These are phyloP conservation scores for Paramormyrops hopkinsi DNA, from an alignment of 2,797 vertebrate genomes.

Conservation along the genomic window DNA sequence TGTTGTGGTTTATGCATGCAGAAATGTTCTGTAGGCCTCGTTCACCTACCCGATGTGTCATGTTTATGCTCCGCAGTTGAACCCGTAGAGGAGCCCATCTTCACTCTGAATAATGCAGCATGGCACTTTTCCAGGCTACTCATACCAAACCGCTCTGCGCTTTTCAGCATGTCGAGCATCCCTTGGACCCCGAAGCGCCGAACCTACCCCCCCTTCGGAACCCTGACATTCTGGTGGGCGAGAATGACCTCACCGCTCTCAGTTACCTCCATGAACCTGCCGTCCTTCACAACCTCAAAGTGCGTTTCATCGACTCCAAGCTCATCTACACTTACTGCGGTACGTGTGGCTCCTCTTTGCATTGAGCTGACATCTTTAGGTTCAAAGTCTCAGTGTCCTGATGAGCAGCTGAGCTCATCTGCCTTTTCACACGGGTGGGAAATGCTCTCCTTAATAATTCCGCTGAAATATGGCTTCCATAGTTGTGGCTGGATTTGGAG, in stretches of 20 bases:
- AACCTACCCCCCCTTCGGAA: constrained; percentile 81
- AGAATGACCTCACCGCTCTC: constrained; percentile 93
- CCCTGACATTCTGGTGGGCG: constrained; percentile 90
- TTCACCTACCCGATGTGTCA: neutral
- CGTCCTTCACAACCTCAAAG: constrained; percentile 89
- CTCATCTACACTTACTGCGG: constrained; percentile 97
- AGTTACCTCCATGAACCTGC: constrained; percentile 96
- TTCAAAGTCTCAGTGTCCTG: neutral
- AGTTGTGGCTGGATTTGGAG: neutral
- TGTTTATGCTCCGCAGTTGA: neutral
- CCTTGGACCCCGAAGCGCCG: constrained; percentile 65
- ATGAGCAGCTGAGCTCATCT: neutral
- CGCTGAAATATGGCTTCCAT: neutral
- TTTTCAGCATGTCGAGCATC: constrained; percentile 73
- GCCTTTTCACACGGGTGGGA: neutral
- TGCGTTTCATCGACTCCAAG: constrained; percentile 90
- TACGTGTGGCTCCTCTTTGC: constrained; percentile 50
- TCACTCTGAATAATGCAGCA: neutral
- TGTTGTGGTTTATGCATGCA: neutral
- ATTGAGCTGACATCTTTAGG: neutral
- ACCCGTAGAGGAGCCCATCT: neutral
- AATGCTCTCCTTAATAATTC: neutral
- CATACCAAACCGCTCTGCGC: neutral
- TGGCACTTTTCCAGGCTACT: neutral
- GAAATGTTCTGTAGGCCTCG: neutral